A percentile compares a stretch with the other conserved stretches of the same genome.
phyloP scores from a whole-genome alignment of 1,140 invertebrate genomes.

The Leguminivora glycinivorella region DNA sequence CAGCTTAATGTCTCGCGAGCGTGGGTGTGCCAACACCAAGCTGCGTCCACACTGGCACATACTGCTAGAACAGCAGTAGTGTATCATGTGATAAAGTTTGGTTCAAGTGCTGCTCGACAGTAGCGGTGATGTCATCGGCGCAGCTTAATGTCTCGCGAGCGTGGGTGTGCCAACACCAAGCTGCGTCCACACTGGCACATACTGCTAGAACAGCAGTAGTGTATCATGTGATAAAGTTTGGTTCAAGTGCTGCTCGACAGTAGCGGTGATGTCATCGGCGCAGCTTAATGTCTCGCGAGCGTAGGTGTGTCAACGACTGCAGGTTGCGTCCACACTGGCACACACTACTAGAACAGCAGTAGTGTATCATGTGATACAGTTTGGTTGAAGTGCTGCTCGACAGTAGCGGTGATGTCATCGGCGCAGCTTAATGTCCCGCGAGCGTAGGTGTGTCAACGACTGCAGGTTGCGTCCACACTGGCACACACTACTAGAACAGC shows the following conservation, averaged over 20 bases:
- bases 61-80: too few species aligned
- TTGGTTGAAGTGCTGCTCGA: not conserved
- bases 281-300: too few species aligned
- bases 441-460: slow-evolving; percentile 64
- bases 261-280: too few species aligned
- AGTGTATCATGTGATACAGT: too few species aligned
- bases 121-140: slow-evolving; percentile 75
- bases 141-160: slow-evolving; percentile 70
- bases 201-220: not conserved
- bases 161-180: slow-evolving; percentile 63
- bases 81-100: not conserved
- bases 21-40: too few species aligned
- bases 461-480: slow-evolving; percentile 55
- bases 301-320: too few species aligned
- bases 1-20: too few species aligned
- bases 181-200: slow-evolving; percentile 48
- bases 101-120: slow-evolving; percentile 34
- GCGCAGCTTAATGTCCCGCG: slow-evolving; percentile 69
- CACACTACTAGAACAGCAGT: too few species aligned
- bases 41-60: too few species aligned
- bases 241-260: too few species aligned
- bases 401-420: slow-evolving; percentile 75
- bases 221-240: too few species aligned
- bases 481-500: not conserved
- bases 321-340: too few species aligned